phyloP scores from a whole-genome alignment of 1,140 invertebrate genomes.

The Eriosoma lanigerum region DNA sequence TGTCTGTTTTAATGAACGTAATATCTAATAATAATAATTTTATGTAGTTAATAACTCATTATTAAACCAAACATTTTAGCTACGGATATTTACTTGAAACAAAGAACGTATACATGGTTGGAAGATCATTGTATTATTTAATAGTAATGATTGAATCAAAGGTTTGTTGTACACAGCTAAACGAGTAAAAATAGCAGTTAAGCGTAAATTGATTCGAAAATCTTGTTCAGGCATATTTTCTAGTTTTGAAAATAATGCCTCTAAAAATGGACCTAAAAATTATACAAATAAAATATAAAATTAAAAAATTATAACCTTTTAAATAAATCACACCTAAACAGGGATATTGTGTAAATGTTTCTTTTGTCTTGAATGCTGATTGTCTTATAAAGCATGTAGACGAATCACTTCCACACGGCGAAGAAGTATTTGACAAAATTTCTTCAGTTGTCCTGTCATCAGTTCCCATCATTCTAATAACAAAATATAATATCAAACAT shows the following conservation, averaged over 20 bases:
- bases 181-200: conserved; percentile 84
- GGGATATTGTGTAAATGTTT: conserved; percentile 15
- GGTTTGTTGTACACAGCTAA: conserved; percentile 86
- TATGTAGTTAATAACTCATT: not conserved
- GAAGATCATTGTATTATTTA: conserved; percentile 83
- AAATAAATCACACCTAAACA: conserved; percentile 27
- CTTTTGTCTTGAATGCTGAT: conserved; percentile 33
- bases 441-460: conserved; percentile 45
- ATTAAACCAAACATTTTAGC: conserved; percentile 41
- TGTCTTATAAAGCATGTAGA: conserved; percentile 35
- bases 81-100: conserved; percentile 70
- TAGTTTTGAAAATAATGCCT: conserved; percentile 77
- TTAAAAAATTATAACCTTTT: not conserved
- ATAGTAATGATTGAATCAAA: conserved; percentile 79
- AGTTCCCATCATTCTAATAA: conserved; percentile 25
- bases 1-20: conserved; percentile 81
- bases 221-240: conserved; percentile 84
- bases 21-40: conserved; percentile 64
- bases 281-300: not conserved
- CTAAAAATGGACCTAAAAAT: conserved; percentile 77
- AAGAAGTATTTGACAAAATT: conserved; percentile 46
- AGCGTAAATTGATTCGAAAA: conserved; percentile 82
- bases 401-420: conserved; percentile 52
- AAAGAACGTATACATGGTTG: conserved; percentile 88
- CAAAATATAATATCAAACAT: not conserved